Base-by-base conservation (phyloP, 2,888 invertebrate genomes). In the Agonopterix heracliana region DNA sequence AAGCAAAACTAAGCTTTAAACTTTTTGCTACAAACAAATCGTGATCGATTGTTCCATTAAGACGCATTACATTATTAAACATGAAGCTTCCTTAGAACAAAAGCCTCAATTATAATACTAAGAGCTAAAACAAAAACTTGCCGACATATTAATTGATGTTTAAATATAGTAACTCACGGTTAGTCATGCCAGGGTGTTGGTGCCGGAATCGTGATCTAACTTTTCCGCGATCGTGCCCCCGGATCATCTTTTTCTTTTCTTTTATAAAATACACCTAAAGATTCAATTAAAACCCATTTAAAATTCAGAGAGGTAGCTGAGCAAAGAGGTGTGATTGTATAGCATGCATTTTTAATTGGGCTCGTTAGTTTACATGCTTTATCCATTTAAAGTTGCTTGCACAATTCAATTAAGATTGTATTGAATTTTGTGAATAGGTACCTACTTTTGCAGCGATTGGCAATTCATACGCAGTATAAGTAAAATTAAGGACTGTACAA, bases 161-260 rank as follows among this genome's bases (percentile, higher is more conserved):
- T 59, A 55, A 50, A 41, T 50, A 60, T 58, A 55, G 51, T 54
- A 51, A 54, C 60, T 49, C 58, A 55, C 45, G 50, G 54, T 47
- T 64, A 67, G 56, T 54, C 60, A 58, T 60, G 59, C 60, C 59
- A 57, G 57, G 49, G 52, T 26, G 26, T 26, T 60, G 57, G 57
- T 49, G 52, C 59, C 59, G 52, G 57, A 57, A 56, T 80, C 81
- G 81, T 82, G 80, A 78, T 63, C 49, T 60, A 66, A 67, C 66
- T 72, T 74, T 80, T 84, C 83, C 85, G 83, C 59, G 67, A 63
- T 85, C 85, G 77, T 81, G 81, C 67, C 61, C 57, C 56, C 58
- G 56, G 61, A 59, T 64, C 59, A 47, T 49, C 49, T 53, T 53
- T 63, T 63, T 64, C 59, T 59, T 63, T 17, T 17, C 17, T 65